A percentile compares a stretch with the other conserved stretches of the same genome.
phyloP scores from a whole-genome alignment of 1,140 invertebrate genomes.

The Homarus americanus region DNA sequence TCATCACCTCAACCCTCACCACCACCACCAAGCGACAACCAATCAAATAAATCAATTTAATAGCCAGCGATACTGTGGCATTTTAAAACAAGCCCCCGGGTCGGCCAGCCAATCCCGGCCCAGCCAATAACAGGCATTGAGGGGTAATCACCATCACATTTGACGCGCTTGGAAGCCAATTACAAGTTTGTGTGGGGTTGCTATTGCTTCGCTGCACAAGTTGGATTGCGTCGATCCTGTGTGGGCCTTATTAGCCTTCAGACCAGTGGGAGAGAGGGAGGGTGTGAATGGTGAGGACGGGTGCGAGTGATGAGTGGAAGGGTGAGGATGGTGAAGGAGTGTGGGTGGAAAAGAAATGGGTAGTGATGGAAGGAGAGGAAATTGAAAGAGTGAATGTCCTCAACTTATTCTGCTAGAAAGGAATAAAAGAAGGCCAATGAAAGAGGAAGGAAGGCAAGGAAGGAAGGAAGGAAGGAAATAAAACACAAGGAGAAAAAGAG shows the following conservation, averaged over 20 bases:
- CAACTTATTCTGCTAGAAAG: background rate
- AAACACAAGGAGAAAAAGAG: background rate
- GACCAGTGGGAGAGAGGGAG: constrained; percentile 5
- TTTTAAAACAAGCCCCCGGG: constrained; percentile 27
- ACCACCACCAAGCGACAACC: constrained; percentile 16
- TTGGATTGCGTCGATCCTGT: constrained; percentile 67
- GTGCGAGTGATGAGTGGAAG: background rate
- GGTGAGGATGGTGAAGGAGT: background rate
- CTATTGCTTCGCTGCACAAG: constrained; percentile 64
- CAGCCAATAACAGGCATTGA: constrained; percentile 64
- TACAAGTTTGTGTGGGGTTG: constrained; percentile 67
- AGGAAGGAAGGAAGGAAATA: background rate
- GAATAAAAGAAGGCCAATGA: background rate
- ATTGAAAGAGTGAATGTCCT: background rate
- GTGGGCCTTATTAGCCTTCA: constrained; percentile 43
- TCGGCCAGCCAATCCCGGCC: background rate
- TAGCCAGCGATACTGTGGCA: constrained; percentile 5
- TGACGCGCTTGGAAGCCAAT: constrained; percentile 65
- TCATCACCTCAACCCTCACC: background rate
- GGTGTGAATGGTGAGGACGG: background rate
- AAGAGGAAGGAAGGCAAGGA: background rate
- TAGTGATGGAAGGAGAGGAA: background rate
- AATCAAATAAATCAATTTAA: constrained; percentile 43
- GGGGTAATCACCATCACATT: constrained; percentile 69
- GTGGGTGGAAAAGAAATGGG: background rate